phyloP scores from a whole-genome alignment of 2,113 vertebrate genomes.

The Thinocorus orbignyianus region DNA sequence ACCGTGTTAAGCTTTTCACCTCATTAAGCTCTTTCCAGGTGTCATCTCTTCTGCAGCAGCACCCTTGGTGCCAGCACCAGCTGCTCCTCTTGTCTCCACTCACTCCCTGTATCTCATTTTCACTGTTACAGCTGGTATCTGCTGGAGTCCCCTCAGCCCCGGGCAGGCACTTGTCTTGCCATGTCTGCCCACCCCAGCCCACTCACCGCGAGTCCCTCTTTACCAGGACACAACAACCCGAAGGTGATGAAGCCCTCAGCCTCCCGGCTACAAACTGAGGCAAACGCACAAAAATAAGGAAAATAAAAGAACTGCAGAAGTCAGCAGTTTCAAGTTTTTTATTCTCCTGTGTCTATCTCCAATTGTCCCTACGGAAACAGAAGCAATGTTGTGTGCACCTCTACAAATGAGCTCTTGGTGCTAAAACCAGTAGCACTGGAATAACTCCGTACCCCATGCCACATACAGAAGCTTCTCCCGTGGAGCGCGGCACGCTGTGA shows the following conservation, averaged over 20 bases:
- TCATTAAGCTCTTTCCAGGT: neutral
- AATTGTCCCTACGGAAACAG: neutral
- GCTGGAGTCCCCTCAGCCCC: fast-evolving
- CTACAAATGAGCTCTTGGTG: neutral
- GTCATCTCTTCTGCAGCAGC: fast-evolving
- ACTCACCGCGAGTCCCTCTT: neutral
- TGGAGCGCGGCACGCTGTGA: neutral
- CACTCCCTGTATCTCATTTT: neutral
- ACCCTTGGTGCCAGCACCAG: neutral
- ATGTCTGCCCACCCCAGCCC: fast-evolving
- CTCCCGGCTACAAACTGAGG: neutral
- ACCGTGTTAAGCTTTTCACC: neutral
- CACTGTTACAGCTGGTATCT: neutral
- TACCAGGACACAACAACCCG: neutral
- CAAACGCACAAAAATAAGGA: neutral
- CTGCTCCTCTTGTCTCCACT: neutral
- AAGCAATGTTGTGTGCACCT: neutral
- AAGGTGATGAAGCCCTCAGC: neutral
- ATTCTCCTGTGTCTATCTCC: neutral
- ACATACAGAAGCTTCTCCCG: fast-evolving
- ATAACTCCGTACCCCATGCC: neutral
- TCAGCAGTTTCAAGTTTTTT: neutral
- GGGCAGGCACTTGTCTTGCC: neutral
- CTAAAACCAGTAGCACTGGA: neutral
- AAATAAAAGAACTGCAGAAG: neutral